These are phyloP conservation scores for Sylvicola cinctus DNA, from an alignment of 2,888 invertebrate genomes.

Conservation along the genomic window DNA sequence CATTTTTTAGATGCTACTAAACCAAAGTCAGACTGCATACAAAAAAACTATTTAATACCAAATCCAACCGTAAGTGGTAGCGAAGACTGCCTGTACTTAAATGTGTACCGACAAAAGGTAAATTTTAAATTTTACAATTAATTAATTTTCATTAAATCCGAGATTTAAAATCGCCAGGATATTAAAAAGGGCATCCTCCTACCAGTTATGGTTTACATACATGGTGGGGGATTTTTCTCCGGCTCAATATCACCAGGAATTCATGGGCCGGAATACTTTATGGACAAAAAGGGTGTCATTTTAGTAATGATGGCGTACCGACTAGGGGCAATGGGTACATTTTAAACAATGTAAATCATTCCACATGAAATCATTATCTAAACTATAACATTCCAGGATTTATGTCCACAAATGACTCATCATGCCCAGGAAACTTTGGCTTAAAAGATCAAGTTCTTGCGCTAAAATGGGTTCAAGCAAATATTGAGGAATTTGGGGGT, in stretches of 20 bases:
- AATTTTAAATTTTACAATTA: no score
- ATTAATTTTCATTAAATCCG: no score
- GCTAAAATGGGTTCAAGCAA: constrained; percentile 26
- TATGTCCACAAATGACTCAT: neutral
- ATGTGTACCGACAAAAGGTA: constrained; percentile 26
- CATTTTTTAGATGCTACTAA: constrained; percentile 15
- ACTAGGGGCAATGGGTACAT: constrained; percentile 16
- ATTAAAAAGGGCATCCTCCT: constrained; percentile 6
- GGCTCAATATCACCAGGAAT: constrained; percentile 22
- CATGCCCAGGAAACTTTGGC: constrained; percentile 26
- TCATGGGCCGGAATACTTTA: constrained; percentile 28
- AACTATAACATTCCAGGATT: neutral
- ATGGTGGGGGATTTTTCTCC: constrained; percentile 31
- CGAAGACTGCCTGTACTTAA: constrained; percentile 30
- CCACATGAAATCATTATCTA: neutral
- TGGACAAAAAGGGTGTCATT: constrained; percentile 27
- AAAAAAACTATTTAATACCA: constrained; percentile 22
- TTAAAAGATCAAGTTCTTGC: constrained; percentile 29
- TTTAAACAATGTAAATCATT: neutral
- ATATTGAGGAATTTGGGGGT: constrained; percentile 27
- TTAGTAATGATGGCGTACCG: constrained; percentile 29
- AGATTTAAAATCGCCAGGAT: no score
- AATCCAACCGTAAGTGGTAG: constrained; percentile 17
- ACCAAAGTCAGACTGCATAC: constrained; percentile 23
- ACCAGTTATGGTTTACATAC: constrained; percentile 31